Evolutionary conservation across 2,113 vertebrate species (phyloP).

Genomic region (Apodemus sylvaticus): DNA sequence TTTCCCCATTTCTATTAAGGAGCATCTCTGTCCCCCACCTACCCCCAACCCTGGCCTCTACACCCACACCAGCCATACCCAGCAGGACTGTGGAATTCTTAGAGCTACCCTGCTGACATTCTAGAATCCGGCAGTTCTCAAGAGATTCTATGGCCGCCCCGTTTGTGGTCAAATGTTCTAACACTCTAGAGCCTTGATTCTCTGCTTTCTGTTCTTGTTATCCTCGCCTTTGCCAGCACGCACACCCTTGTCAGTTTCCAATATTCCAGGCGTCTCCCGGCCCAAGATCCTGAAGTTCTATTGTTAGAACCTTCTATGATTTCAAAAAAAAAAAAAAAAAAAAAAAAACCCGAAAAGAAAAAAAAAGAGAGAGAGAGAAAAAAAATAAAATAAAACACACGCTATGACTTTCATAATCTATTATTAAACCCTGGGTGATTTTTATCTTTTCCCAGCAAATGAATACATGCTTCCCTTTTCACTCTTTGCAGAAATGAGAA

Average conservation of each 20-base stretch:
- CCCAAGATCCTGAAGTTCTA: slow-evolving; percentile 72
- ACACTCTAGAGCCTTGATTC: background rate
- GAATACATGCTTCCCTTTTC: slow-evolving; percentile 52
- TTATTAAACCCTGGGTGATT: slow-evolving; percentile 70
- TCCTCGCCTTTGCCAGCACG: background rate
- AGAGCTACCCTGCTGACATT: background rate
- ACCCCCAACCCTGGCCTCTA: too few relatives aligned
- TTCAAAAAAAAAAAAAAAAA: slow-evolving; percentile 8
- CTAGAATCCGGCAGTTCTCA: background rate
- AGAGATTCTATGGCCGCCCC: background rate
- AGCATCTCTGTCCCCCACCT: background rate
- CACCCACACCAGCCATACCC: background rate
- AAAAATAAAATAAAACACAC: slow-evolving; percentile 44
- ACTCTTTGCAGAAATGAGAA: slow-evolving; percentile 56
- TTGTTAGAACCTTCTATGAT: slow-evolving; percentile 75
- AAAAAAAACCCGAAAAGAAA: background rate
- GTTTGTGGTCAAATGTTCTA: background rate
- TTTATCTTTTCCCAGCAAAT: slow-evolving; percentile 68
- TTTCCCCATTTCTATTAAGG: slow-evolving; percentile 50
- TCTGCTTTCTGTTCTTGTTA: slow-evolving; percentile 34
- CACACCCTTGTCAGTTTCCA: slow-evolving; percentile 21
- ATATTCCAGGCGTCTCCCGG: slow-evolving; percentile 58
- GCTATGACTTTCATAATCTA: slow-evolving; percentile 74
- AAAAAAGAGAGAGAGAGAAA: background rate
- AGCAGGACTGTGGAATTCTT: background rate